Conservation (phyloP, 2,113 vertebrate genomes). For the Erythrolamprus reginae region DNA sequence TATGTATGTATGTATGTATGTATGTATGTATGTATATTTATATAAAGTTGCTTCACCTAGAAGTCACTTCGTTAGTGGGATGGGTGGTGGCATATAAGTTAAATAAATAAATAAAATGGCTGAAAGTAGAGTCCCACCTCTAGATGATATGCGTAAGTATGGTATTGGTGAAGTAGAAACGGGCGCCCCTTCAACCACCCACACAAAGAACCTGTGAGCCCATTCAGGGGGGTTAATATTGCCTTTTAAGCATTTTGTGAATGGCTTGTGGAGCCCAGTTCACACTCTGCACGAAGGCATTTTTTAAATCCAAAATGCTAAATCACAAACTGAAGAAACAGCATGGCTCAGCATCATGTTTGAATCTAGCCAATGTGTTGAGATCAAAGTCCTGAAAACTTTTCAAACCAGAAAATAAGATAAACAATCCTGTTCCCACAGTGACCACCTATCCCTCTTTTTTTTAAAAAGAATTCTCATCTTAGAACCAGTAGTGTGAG, state of each 20-base stretch:
- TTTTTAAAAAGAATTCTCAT: background rate
- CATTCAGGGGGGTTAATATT: background rate
- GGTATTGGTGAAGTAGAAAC: background rate
- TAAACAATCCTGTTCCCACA: background rate
- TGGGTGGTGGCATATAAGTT: background rate
- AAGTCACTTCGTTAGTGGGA: background rate
- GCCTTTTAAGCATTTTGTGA: background rate
- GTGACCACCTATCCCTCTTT: background rate
- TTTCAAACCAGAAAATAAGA: background rate
- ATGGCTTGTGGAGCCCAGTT: background rate
- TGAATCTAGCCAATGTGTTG: background rate
- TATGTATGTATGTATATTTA: too few species aligned
- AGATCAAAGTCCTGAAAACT: background rate
- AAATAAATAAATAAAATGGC: background rate
- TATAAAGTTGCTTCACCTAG: background rate
- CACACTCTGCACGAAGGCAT: background rate
- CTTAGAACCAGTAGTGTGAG: background rate
- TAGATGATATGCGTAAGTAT: background rate
- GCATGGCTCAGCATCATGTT: background rate
- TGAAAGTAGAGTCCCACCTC: background rate
- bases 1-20: too few species aligned
- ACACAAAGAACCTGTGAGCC: background rate
- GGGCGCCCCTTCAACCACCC: background rate
- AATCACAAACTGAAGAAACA: background rate
- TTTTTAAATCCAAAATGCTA: background rate